phyloP scores from a whole-genome alignment of 2,113 vertebrate species.

The Eretmochelys imbricata region DNA sequence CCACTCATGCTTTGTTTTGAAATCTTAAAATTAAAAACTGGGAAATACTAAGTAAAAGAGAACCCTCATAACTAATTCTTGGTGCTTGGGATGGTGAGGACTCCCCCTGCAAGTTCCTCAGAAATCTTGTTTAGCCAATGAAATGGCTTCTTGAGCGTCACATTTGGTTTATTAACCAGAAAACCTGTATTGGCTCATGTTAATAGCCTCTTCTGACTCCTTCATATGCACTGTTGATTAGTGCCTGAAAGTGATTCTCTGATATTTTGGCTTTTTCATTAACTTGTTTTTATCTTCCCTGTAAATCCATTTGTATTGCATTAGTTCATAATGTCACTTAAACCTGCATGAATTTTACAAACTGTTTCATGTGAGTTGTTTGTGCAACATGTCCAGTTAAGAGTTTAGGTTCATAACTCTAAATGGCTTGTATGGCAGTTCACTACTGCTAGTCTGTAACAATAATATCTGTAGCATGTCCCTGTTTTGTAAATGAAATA shows the following conservation, averaged over 20 bases:
- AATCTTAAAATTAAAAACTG: neutral
- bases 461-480: neutral
- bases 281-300: neutral
- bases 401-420: neutral
- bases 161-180: too few relatives aligned
- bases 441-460: neutral
- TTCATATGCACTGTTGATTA: neutral
- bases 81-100: neutral
- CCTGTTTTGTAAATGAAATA: neutral
- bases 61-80: neutral
- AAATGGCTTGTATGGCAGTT: neutral
- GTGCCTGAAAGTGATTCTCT: neutral
- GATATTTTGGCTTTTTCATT: neutral
- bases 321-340: neutral
- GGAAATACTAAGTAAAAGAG: too few relatives aligned
- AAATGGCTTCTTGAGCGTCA: neutral
- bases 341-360: accelerated
- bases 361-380: neutral
- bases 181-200: too few relatives aligned
- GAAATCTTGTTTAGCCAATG: neutral
- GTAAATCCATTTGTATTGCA: neutral
- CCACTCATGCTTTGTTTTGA: neutral
- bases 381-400: neutral
- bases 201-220: neutral
- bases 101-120: neutral